Evolutionary conservation across 2,113 vertebrate genomes (phyloP), one percentile per base, ranked within the genome.

Genomic region (Prunella fulvescens): DNA sequence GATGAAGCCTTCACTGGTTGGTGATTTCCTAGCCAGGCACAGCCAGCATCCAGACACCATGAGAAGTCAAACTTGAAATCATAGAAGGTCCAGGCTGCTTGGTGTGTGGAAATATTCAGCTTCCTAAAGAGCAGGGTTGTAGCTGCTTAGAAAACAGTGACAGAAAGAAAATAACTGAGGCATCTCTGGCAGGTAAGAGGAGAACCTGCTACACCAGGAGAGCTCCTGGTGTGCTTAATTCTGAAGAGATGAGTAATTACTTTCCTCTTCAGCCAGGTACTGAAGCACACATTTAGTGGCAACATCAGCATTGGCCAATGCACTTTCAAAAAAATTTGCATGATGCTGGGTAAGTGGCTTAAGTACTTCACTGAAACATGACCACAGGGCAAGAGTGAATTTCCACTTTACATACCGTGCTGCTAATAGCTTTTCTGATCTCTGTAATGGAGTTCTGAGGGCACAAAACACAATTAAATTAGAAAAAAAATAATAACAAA

Each of bases 371-470:
- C 65, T 96, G 74, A 96, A 79, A 91, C 57, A 39, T 8, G 31
- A 73, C 88, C 72, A 64, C 26, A 35, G 71, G 81, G 84, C 79
- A 87, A 88, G 66, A 95, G 54, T 65, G 79, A 86, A 77, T 91
- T 96, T 85, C 81, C 81, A 64, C 50, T 90, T 93, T 77, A 86
- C 56, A 84, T 70, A 81, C 39, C 17, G 12, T 35, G 35, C 71
- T 90, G 50, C 88, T 96, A 97, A 97, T 81, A 91, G 96, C 85
- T 82, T 96, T 93, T 88, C 81, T 94, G 79, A 58, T 88, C 54
- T 95, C 70, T 40, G 22, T 92, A 96, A 94, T 96, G 85, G 92
- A 83, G 93, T 90, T 82, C 50, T 86, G 67, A 94, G 37, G 64
- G 47, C 69, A 83, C 56, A 67, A 92, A 94, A 73, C 87, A 48